phyloP scores from a whole-genome alignment of 2,113 vertebrate genomes.

The Syngnathus floridae region DNA sequence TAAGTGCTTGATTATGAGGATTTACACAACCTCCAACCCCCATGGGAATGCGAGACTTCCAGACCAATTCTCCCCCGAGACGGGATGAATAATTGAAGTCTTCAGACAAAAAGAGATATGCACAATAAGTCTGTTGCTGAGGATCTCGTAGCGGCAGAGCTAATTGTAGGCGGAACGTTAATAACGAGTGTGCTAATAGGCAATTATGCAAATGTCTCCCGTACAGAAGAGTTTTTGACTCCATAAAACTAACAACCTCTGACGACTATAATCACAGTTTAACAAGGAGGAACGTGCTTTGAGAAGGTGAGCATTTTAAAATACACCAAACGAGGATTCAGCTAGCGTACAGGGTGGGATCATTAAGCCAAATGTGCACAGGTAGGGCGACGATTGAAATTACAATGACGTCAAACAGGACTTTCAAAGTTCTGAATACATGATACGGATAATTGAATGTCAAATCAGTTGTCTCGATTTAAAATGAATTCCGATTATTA shows the following conservation, averaged over 20 bases:
- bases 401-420: not conserved
- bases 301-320: not conserved
- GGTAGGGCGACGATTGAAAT: not conserved
- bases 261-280: conserved; percentile 30
- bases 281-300: conserved; percentile 8
- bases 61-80: conserved; percentile 29
- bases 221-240: conserved; percentile 32
- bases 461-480: not conserved
- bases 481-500: not conserved
- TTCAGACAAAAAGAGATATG: conserved; percentile 23
- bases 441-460: not conserved
- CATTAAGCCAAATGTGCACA: not conserved
- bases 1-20: conserved; percentile 28
- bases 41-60: conserved; percentile 29
- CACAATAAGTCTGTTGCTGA: conserved; percentile 4
- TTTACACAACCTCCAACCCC: conserved; percentile 24
- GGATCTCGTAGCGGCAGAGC: conserved; percentile 26
- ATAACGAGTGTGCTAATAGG: conserved; percentile 52
- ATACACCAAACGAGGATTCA: not conserved
- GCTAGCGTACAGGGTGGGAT: not conserved
- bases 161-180: conserved; percentile 49
- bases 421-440: not conserved
- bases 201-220: conserved; percentile 50
- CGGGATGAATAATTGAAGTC: conserved; percentile 48
- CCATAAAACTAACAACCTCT: conserved; percentile 36